phyloP scores from a whole-genome alignment of 2,888 invertebrate genomes.

The Stramonita haemastoma region DNA sequence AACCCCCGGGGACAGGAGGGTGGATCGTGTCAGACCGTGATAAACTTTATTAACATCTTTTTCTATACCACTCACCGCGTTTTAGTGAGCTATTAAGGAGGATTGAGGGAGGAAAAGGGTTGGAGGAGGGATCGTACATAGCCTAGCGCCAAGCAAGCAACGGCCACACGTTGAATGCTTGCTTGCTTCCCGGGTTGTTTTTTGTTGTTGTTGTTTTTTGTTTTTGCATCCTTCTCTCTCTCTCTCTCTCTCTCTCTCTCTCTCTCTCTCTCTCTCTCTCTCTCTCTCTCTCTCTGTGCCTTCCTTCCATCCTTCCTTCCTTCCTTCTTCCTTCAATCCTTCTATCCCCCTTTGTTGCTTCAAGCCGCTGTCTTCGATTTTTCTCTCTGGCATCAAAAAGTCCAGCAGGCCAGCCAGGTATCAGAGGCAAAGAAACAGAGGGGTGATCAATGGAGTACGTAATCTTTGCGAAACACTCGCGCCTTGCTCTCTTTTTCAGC shows the following conservation, averaged over 20 bases:
- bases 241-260: no score
- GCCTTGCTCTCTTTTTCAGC: conserved; percentile 15
- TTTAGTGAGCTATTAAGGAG: conserved; percentile 37
- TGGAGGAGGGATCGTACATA: no score
- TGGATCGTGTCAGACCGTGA: conserved; percentile 26
- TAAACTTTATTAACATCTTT: conserved; percentile 34
- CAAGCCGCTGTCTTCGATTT: conserved; percentile 5
- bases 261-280: not conserved
- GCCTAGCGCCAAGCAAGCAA: no score
- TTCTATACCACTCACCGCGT: not conserved
- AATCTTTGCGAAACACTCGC: conserved; percentile 19
- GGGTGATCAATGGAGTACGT: conserved; percentile 16
- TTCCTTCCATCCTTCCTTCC: not conserved
- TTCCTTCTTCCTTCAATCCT: no score
- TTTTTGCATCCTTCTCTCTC: not conserved
- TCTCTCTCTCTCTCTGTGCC: not conserved
- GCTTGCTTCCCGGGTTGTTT: not conserved
- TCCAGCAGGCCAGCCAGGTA: not conserved
- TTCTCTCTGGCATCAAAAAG: not conserved
- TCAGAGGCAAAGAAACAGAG: not conserved
- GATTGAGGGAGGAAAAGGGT: not conserved
- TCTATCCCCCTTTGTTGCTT: conserved; percentile 21
- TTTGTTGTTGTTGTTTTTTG: not conserved
- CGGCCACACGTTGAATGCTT: no score
- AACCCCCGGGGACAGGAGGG: no score